phyloP scores from a whole-genome alignment of 2,797 vertebrate genomes.

The Rhabdophis nuchalis region DNA sequence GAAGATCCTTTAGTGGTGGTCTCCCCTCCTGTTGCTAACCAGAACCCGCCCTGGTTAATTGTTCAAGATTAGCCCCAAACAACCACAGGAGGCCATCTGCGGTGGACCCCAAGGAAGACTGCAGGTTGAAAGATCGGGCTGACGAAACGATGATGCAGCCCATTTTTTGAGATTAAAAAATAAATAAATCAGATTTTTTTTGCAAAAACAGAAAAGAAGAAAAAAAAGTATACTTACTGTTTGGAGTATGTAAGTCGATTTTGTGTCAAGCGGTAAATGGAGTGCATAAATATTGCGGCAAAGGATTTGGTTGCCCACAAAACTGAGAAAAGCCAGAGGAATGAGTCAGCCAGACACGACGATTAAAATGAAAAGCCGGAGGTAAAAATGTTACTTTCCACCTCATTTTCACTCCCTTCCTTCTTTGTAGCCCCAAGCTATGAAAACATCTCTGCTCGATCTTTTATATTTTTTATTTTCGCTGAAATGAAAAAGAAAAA shows the following conservation, averaged over 20 bases:
- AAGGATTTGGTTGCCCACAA: background rate
- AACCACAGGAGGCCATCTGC: background rate
- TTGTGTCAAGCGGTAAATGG: background rate
- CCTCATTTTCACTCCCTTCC: background rate
- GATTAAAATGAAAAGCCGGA: background rate
- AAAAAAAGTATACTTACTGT: background rate
- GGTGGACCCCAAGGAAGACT: background rate
- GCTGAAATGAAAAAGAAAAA: background rate
- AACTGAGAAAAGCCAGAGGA: background rate
- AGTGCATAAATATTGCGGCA: background rate
- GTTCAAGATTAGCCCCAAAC: background rate
- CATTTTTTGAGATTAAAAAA: background rate
- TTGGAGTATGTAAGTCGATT: background rate
- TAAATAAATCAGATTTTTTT: background rate
- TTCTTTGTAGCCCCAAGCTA: background rate
- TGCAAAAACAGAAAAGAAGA: background rate
- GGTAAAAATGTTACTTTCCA: background rate
- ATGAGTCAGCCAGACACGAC: background rate
- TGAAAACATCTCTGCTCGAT: background rate
- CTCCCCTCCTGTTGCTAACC: background rate
- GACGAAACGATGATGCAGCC: background rate
- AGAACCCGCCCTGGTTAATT: background rate
- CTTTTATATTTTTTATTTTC: background rate
- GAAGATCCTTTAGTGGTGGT: background rate
- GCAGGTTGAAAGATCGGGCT: background rate